Evolutionary conservation across 2,113 vertebrate genomes (phyloP).

Genomic region (Bos indicus): DNA sequence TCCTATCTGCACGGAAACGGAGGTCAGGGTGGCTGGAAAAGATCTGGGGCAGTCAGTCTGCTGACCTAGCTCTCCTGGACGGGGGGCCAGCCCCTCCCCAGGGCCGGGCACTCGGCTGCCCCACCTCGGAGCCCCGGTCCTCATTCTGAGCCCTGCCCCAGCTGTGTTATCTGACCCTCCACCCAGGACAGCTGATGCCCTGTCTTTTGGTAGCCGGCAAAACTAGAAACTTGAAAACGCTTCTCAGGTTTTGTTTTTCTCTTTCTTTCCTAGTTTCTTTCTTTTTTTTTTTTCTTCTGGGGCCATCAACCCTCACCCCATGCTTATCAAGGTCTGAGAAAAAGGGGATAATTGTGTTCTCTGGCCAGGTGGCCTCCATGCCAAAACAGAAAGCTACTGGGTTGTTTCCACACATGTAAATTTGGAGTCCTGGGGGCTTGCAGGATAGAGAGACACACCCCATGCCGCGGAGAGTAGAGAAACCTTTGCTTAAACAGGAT

Average conservation of each 20-base stretch:
- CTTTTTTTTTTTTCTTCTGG: neutral
- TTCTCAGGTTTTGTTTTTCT: slow-evolving; percentile 20
- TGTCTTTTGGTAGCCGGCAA: neutral
- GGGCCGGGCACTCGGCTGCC: neutral
- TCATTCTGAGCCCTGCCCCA: neutral
- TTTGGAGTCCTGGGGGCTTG: accelerated
- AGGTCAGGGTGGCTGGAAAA: neutral
- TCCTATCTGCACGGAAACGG: neutral
- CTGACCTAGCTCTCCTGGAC: neutral
- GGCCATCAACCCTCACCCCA: neutral
- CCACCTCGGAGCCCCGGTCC: neutral
- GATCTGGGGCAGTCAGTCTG: no score
- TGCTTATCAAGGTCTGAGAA: neutral
- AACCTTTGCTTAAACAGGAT: neutral
- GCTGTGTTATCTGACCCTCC: neutral
- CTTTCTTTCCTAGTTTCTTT: neutral
- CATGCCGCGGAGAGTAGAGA: neutral
- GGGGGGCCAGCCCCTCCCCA: neutral
- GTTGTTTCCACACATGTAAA: neutral
- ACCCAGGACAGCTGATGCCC: neutral
- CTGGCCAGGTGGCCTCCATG: neutral
- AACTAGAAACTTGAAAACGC: neutral
- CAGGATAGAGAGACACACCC: accelerated
- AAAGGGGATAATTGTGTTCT: neutral
- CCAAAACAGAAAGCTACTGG: neutral